Base-by-base conservation (phyloP, 2,113 vertebrate species). In the Calidris pygmaea region DNA sequence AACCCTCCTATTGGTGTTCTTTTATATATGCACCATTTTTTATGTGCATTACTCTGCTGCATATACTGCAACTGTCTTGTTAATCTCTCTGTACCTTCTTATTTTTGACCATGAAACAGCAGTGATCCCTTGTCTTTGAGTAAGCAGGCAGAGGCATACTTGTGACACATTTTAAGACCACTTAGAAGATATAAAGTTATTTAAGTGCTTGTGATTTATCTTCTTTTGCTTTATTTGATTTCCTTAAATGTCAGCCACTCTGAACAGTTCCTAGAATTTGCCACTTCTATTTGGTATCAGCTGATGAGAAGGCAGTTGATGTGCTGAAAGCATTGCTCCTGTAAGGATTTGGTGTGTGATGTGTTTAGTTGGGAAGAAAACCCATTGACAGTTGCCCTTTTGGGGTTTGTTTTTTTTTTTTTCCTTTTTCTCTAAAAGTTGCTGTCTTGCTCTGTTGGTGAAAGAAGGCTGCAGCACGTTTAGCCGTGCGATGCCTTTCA, bases 261-360 rank as follows among this genome's bases (percentile, higher is more conserved):
- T 62, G 66, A 93, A 41, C 52, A 86, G 56, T 65, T 78, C 21
- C 20, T 84, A 68, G 74, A 53, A 55, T 67, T 79, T 89, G 48
- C 35, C 48, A 16, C 21, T 78, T 66, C 58, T 72, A 62, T 87
- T 94, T 95, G 76, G 70, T 65, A 58, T 81, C n/a, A 62, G 30
- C 20, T 86, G 73, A 78, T 8, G 24, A 80, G 82, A 50, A 79
- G 50, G 74, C 82, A 95, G 74, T 78, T 87, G 81, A 55, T 63
- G 67, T 85, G 88, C 71, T 87, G 91, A 93, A 96, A 95, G 55
- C 29, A 45, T 84, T 37, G 17, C 14, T 93, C 35, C 45, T 45
- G 52, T 60, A 77, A 89, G 89, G 90, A 83, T 92, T 77, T 48
- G 32, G 18, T n/a, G 35, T 86, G 50, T 59, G 53, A 70, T 79